Evolutionary conservation across 2,113 vertebrate genomes (phyloP).

Genomic region (Mohoua ochrocephala): DNA sequence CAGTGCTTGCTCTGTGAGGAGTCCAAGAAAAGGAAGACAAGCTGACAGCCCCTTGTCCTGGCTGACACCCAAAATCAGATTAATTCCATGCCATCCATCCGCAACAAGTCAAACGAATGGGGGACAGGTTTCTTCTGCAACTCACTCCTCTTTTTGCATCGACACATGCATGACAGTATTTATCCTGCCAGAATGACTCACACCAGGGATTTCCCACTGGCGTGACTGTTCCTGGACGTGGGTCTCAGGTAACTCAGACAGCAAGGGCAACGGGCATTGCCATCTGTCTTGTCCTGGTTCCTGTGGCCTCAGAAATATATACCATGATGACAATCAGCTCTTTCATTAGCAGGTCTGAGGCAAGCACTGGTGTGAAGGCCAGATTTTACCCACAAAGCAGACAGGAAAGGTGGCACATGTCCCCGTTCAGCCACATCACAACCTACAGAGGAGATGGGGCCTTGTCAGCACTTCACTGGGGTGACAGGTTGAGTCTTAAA

Average conservation of each 20-base stretch:
- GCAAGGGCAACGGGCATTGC: neutral
- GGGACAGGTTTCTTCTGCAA: neutral
- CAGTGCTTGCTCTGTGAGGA: neutral
- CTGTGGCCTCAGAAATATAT: neutral
- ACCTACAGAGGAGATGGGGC: neutral
- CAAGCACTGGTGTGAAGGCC: neutral
- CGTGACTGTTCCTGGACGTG: neutral
- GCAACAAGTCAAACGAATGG: rapidly evolving
- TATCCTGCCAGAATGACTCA: neutral
- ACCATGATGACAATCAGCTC: neutral
- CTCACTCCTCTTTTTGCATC: neutral
- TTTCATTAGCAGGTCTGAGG: neutral
- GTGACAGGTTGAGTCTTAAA: neutral
- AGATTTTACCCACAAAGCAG: neutral
- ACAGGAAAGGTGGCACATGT: neutral
- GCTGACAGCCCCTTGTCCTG: neutral
- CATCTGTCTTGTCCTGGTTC: neutral
- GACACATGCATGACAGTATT: neutral
- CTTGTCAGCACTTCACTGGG: neutral
- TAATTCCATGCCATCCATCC: rapidly evolving
- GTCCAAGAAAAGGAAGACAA: neutral
- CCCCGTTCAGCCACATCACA: neutral
- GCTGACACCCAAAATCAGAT: neutral
- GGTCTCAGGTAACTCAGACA: neutral
- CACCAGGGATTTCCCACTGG: neutral